Percentiles rank a stretch among this genome's conserved stretches.
Evolutionary conservation across 2,888 invertebrate genomes (phyloP).

Genomic region (Caenorhabditis zanzibari): DNA sequence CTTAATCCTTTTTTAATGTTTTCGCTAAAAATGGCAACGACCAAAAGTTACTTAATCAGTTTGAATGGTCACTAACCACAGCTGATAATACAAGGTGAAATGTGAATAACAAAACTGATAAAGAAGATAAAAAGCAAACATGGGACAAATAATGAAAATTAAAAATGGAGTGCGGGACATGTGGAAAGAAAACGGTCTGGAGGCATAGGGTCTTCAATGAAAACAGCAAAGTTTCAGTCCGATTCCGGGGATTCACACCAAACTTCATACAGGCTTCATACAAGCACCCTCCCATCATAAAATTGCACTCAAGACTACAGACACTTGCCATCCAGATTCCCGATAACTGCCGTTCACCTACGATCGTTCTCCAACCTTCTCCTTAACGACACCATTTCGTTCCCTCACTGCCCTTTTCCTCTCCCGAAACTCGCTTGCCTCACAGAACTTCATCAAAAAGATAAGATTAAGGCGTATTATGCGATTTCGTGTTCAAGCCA

Average conservation of each 20-base stretch:
- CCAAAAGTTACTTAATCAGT: slow-evolving; percentile 23
- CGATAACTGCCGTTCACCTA: neutral
- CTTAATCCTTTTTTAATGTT: neutral
- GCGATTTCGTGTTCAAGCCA: neutral
- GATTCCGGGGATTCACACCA: too few relatives aligned
- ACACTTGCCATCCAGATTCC: neutral
- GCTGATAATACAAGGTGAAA: slow-evolving; percentile 16
- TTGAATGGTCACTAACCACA: slow-evolving; percentile 22
- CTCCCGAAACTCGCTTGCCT: neutral
- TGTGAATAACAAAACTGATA: slow-evolving; percentile 24
- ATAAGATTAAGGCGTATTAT: neutral
- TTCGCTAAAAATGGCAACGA: neutral
- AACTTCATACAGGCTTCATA: too few relatives aligned
- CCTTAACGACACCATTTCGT: neutral
- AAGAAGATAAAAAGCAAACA: neutral
- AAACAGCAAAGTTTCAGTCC: too few relatives aligned
- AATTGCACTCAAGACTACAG: neutral
- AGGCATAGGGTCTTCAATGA: too few relatives aligned
- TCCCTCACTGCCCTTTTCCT: neutral
- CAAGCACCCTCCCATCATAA: neutral
- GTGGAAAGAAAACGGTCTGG: too few relatives aligned
- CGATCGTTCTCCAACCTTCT: neutral
- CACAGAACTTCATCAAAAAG: neutral
- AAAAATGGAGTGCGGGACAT: neutral
- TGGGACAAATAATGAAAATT: neutral